Base-by-base conservation (phyloP, 64 coral and sea anemone species). In the Stylophora pistillata region DNA sequence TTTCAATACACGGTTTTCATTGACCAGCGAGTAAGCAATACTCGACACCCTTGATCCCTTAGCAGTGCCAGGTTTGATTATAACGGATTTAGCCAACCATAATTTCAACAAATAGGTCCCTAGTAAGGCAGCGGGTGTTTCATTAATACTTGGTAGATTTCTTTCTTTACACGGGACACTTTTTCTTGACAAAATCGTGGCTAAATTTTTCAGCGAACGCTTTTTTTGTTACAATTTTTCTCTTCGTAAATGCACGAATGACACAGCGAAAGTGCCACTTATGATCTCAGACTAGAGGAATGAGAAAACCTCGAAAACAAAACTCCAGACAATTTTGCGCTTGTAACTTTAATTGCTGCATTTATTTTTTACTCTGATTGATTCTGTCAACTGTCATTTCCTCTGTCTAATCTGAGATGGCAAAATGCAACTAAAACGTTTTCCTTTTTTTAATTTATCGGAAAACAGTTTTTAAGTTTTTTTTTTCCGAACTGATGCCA, bases 221-320 rank as follows among this genome's bases (percentile, higher is more conserved):
- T 4, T 26, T 28, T 20, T 59, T 63, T 34, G 13, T 23, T 1
- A 56, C 1, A 56, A 2, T 26, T 27, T 27, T 55, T 60, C 17
- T 79, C 57, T 30, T 26, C 53, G 13, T 30, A n/a, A 23, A n/a
- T n/a, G 16, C 18, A 12, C 37, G 73, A 52, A 23, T 84, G 80
- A 84, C 62, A 34, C 33, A 3, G 60, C 53, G 21, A 63, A n/a
- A 34, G 1, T 52, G 53, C 7, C 31, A 84, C 10, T 41, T 53
- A 70, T 84, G 80, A 84, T 84, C 80, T 84, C 23, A 84, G 28
- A 33, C 10, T 23, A 54, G 32, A 27, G 80, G 80, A 69, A 84
- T 84, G 30, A 84, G 37, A 47, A 47, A 47, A n/a, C n/a, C n/a
- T n/a, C n/a, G n/a, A n/a, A n/a, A n/a, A n/a, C n/a, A n/a, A n/a